Evolutionary conservation across 2,888 invertebrate species (phyloP).

Genomic region (Ennomos fuscantarius): DNA sequence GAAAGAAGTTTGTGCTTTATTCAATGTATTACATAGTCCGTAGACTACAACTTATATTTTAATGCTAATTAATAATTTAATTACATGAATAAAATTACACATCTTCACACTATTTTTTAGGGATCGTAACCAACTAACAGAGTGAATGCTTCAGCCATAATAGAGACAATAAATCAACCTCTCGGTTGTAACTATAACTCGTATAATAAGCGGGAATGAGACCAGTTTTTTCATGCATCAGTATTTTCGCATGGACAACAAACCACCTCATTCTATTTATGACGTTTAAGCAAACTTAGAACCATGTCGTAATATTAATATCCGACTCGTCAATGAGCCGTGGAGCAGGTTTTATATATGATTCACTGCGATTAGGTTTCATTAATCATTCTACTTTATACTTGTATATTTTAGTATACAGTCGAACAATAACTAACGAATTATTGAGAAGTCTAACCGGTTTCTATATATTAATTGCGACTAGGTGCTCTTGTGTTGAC

Average conservation of each 20-base stretch:
- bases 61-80: too few species aligned
- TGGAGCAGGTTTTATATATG: too few species aligned
- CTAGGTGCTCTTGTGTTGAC: neutral
- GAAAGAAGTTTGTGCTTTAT: too few species aligned
- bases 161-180: slow-evolving; percentile 11
- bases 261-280: neutral
- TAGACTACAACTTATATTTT: too few species aligned
- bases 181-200: neutral
- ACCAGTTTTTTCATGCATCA: slow-evolving; percentile 6
- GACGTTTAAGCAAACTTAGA: neutral
- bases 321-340: neutral
- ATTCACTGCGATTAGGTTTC: too few species aligned
- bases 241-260: neutral
- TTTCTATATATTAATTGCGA: slow-evolving; percentile 6
- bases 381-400: too few species aligned
- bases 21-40: too few species aligned
- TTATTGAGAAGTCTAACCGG: neutral
- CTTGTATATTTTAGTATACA: neutral
- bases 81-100: too few species aligned
- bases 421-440: neutral
- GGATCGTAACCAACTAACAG: slow-evolving; percentile 1
- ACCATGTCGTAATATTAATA: neutral
- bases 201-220: neutral
- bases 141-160: slow-evolving; percentile 1
- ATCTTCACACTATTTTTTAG: too few species aligned